Evolutionary conservation across 2,888 invertebrate species (phyloP).

Genomic region (Bellardia bayeri): DNA sequence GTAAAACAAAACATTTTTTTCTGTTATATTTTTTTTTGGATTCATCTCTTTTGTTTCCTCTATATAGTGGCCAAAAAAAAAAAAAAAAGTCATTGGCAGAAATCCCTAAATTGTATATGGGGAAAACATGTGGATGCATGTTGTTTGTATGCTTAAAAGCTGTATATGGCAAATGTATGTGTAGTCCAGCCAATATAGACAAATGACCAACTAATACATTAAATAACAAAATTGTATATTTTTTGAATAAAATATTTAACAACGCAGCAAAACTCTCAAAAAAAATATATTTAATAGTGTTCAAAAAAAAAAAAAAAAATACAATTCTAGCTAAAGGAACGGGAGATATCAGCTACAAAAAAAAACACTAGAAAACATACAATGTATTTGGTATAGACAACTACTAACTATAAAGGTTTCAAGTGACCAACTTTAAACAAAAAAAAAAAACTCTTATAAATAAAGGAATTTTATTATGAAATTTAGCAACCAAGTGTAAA

Average conservation of each 20-base stretch:
- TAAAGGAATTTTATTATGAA: too few species aligned
- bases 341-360: neutral
- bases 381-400: too few species aligned
- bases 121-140: constrained; percentile 45
- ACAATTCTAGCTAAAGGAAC: neutral
- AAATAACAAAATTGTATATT: constrained; percentile 36
- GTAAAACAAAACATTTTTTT: constrained; percentile 22
- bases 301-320: too few species aligned
- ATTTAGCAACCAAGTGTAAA: too few species aligned
- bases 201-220: constrained; percentile 60
- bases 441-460: too few species aligned
- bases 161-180: neutral
- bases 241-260: neutral
- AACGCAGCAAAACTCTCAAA: neutral
- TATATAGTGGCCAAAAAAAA: too few species aligned
- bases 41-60: too few species aligned
- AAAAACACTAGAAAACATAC: neutral
- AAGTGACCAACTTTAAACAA: too few species aligned
- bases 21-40: neutral
- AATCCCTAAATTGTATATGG: constrained; percentile 51
- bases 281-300: neutral
- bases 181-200: constrained; percentile 36
- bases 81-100: constrained; percentile 37
- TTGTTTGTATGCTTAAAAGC: constrained; percentile 27
- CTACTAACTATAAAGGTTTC: too few species aligned